Conservation (phyloP, 1,140 invertebrate species). For the Lucilia sericata region DNA sequence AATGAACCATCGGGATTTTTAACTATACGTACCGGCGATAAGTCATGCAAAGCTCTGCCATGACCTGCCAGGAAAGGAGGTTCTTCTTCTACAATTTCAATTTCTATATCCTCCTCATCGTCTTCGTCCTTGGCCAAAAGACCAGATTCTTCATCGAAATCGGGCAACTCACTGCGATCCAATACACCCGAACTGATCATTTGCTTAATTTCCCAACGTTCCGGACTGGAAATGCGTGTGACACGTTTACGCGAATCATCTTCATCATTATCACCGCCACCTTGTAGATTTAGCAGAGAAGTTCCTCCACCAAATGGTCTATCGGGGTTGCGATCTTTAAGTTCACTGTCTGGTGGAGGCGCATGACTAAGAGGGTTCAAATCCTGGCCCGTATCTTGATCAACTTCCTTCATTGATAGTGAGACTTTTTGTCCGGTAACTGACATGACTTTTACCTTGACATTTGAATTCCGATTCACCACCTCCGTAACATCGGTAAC, state of each 20-base stretch:
- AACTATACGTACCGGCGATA: slow-evolving; percentile 96
- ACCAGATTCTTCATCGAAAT: slow-evolving; percentile 92
- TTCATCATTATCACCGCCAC: slow-evolving; percentile 81
- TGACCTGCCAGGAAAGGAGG: slow-evolving; percentile 95
- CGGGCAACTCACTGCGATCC: slow-evolving; percentile 89
- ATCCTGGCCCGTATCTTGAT: slow-evolving; percentile 94
- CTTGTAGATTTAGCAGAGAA: slow-evolving; percentile 76
- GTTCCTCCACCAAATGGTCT: slow-evolving; percentile 74
- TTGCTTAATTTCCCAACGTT: slow-evolving; percentile 90
- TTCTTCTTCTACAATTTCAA: slow-evolving; percentile 98
- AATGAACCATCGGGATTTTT: slow-evolving; percentile 99
- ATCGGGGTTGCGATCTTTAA: slow-evolving; percentile 87
- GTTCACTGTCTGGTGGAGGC: slow-evolving; percentile 72
- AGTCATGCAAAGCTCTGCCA: slow-evolving; percentile 87
- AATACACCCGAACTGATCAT: slow-evolving; percentile 89
- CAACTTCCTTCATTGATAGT: slow-evolving; percentile 98
- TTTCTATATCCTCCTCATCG: slow-evolving; percentile 98
- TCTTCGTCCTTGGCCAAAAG: slow-evolving; percentile 86
- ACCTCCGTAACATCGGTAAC: slow-evolving; percentile 96
- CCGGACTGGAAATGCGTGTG: slow-evolving; percentile 95
- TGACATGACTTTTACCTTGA: slow-evolving; percentile 92
- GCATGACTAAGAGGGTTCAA: slow-evolving; percentile 86
- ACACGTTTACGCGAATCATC: slow-evolving; percentile 83
- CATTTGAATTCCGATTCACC: slow-evolving; percentile 89
- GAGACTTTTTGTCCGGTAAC: slow-evolving; percentile 95